Conservation (phyloP, 2,888 invertebrate genomes). For the Lasioglossum malachurum region DNA sequence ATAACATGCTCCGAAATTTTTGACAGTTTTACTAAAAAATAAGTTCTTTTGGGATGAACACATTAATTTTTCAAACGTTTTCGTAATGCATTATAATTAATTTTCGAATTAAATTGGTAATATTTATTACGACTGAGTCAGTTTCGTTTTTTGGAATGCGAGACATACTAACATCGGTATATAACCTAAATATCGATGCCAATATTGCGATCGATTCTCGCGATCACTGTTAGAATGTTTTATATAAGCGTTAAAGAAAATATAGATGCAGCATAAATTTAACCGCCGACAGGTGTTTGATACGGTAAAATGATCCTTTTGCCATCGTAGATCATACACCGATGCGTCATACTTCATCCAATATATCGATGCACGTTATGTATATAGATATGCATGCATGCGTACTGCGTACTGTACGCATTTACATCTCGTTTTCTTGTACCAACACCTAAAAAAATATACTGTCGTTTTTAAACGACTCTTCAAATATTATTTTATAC, state of each 20-base stretch:
- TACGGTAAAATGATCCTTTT: conserved; percentile 25
- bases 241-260: not conserved
- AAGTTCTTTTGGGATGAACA: no score
- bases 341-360: conserved; percentile 30
- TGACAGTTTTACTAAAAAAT: not conserved
- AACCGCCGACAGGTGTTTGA: conserved; percentile 7
- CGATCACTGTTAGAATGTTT: not conserved
- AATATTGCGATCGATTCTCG: conserved; percentile 15
- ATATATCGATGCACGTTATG: conserved; percentile 34
- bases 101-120: no score
- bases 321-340: conserved; percentile 4
- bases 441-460: not conserved
- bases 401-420: no score
- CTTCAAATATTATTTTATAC: not conserved
- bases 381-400: not conserved
- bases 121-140: not conserved
- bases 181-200: conserved; percentile 42
- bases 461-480: not conserved
- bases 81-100: not conserved
- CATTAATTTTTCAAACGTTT: not conserved
- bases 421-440: conserved; percentile 15
- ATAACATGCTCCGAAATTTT: not conserved
- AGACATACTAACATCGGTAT: conserved; percentile 17
- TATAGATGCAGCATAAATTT: conserved; percentile 9
- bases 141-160: not conserved